These are phyloP conservation scores for Meteorus sp. DNA, from an alignment of 1,140 invertebrate species.

Conservation along the genomic window DNA sequence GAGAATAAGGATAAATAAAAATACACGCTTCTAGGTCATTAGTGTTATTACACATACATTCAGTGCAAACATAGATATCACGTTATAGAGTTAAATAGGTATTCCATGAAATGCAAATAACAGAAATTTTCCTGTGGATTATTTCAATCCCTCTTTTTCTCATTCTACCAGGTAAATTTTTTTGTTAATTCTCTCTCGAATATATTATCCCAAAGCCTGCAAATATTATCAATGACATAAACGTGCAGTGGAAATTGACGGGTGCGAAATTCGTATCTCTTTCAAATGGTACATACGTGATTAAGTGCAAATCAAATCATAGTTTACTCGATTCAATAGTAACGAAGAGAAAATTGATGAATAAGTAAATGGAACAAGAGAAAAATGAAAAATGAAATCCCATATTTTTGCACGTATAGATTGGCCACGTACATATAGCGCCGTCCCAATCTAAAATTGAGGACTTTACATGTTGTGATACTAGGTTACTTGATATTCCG, in stretches of 20 bases:
- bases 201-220: no score
- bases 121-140: background rate
- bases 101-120: conserved; percentile 30
- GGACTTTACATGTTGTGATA: conserved; percentile 54
- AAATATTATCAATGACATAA: no score
- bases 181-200: no score
- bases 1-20: background rate
- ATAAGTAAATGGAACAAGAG: conserved; percentile 29
- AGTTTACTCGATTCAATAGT: conserved; percentile 5
- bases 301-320: conserved; percentile 17
- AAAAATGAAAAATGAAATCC: conserved; percentile 23
- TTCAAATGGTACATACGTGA: conserved; percentile 2
- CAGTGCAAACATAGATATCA: conserved; percentile 52
- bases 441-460: conserved; percentile 55
- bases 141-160: background rate
- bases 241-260: background rate
- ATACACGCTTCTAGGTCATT: conserved; percentile 24
- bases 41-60: no score
- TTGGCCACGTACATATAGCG: conserved; percentile 36
- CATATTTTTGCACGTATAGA: conserved; percentile 26
- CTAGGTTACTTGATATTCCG: conserved; percentile 51
- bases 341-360: conserved; percentile 1
- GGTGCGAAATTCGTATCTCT: conserved; percentile 8
- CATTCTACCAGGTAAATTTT: background rate
- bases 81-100: conserved; percentile 47